Evolutionary conservation across 2,113 vertebrate genomes (phyloP).

Genomic region (Anseranas semipalmata): DNA sequence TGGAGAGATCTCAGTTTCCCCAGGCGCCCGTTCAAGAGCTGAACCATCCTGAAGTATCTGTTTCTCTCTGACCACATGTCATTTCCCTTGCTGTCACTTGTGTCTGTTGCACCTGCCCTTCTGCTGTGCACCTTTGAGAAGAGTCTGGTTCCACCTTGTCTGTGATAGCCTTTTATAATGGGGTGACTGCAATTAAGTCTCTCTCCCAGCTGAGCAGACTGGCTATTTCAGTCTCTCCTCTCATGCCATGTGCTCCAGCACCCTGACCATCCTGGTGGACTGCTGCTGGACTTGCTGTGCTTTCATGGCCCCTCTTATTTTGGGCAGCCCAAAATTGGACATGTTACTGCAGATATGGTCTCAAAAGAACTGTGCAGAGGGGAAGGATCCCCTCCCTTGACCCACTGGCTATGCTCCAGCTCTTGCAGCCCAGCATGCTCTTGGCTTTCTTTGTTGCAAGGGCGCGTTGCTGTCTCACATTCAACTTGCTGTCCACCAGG

Average conservation of each 20-base stretch:
- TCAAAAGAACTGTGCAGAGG: neutral
- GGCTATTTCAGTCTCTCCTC: neutral
- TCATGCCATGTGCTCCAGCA: neutral
- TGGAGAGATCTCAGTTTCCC: neutral
- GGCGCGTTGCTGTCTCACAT: accelerated
- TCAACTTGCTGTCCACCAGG: neutral
- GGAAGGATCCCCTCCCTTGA: neutral
- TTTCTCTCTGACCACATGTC: neutral
- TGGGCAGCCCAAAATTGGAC: neutral
- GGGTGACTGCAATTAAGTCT: neutral
- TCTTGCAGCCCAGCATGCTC: neutral
- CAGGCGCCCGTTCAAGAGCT: neutral
- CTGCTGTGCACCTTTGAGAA: neutral
- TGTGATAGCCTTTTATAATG: neutral
- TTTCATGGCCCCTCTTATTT: neutral
- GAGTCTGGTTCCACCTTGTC: neutral
- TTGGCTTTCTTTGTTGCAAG: neutral
- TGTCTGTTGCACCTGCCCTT: neutral
- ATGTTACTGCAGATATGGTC: accelerated
- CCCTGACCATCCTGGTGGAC: neutral
- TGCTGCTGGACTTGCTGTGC: neutral
- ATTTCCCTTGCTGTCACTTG: neutral
- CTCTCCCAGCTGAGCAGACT: neutral
- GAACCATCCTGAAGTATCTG: neutral
- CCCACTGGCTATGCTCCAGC: neutral